These are phyloP conservation scores for Oscheius onirici DNA, from an alignment of 2,888 invertebrate genomes.

Conservation along the genomic window DNA sequence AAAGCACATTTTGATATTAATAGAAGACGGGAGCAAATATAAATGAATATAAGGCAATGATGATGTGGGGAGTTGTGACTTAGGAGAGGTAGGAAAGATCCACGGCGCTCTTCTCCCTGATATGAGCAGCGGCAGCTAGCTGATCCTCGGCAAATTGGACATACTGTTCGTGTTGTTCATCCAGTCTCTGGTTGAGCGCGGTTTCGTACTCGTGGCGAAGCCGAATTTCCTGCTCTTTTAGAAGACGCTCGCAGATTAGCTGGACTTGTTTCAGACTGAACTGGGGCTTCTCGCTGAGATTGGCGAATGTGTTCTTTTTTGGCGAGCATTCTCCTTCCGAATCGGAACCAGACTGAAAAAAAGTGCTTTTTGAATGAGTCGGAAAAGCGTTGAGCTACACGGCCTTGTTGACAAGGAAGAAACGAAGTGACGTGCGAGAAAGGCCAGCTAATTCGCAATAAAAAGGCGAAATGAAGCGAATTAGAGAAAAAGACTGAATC, in stretches of 20 bases:
- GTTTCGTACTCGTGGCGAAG: conserved; percentile 93
- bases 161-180: conserved; percentile 98
- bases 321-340: conserved; percentile 61
- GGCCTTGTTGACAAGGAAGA: conserved; percentile 30
- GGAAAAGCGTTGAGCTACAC: too few relatives aligned
- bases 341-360: conserved; percentile 67
- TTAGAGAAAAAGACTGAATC: not conserved
- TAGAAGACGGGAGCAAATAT: not conserved
- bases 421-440: not conserved
- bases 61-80: not conserved
- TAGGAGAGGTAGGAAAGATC: conserved; percentile 46
- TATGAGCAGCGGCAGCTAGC: conserved; percentile 75
- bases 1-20: conserved; percentile 20
- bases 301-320: conserved; percentile 2
- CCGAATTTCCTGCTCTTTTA: conserved; percentile 91
- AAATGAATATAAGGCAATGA: conserved; percentile 13
- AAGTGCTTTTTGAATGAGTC: too few relatives aligned
- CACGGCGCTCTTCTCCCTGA: conserved; percentile 23
- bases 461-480: too few relatives aligned
- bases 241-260: conserved; percentile 94
- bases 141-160: conserved; percentile 98
- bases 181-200: conserved; percentile 89
- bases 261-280: conserved; percentile 78
- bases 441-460: too few relatives aligned
- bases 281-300: conserved; percentile 58